Evolutionary conservation across 2,113 vertebrate species (phyloP).

Genomic region (Okapia johnstoni): DNA sequence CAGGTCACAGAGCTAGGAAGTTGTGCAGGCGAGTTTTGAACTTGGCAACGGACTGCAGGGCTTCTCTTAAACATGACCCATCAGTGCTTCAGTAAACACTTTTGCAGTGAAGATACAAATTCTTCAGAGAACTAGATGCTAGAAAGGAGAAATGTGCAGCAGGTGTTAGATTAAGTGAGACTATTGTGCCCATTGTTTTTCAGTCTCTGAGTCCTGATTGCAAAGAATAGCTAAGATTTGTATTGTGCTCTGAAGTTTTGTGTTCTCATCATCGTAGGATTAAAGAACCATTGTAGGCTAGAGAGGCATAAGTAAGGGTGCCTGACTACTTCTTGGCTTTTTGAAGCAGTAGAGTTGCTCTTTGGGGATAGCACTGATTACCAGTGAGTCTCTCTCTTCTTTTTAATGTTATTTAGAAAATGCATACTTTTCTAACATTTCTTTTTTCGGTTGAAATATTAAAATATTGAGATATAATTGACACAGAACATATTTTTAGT

Average conservation of each 20-base stretch:
- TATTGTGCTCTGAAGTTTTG: not conserved
- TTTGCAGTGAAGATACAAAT: not conserved
- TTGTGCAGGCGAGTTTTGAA: not conserved
- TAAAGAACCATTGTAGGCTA: not conserved
- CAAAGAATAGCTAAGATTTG: not conserved
- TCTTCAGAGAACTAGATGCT: not conserved
- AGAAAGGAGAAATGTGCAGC: not conserved
- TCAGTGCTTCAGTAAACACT: not conserved
- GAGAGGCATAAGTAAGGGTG: not conserved
- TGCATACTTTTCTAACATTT: not conserved
- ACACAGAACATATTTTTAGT: not conserved
- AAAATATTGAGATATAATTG: not conserved
- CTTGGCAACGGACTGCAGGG: not conserved
- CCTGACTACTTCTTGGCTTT: not conserved
- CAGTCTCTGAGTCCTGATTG: not conserved
- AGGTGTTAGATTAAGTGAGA: not conserved
- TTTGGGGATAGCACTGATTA: not conserved
- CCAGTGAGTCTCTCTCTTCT: not conserved
- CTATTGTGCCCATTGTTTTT: not conserved
- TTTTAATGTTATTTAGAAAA: not conserved
- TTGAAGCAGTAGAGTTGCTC: not conserved
- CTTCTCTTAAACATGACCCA: not conserved
- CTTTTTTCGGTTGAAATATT: not conserved
- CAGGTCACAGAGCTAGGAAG: not conserved
- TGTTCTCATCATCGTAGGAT: not conserved